Evolutionary conservation across 2,888 invertebrate genomes (phyloP).

Genomic region (Disparrhopalites patrizii): DNA sequence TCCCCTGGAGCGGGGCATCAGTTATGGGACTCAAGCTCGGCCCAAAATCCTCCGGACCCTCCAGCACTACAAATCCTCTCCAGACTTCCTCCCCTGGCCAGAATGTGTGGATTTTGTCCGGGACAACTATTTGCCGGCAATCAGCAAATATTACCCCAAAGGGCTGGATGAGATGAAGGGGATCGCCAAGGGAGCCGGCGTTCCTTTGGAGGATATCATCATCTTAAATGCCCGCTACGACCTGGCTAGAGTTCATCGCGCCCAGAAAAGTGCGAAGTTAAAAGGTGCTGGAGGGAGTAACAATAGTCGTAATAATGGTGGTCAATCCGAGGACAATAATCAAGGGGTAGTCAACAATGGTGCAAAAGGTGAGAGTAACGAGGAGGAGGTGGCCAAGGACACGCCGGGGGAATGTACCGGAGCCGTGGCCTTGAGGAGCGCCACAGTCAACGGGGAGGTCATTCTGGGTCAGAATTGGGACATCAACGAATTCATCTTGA

Average conservation of each 20-base stretch:
- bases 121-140: constrained; percentile 30
- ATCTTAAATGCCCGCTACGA: constrained; percentile 39
- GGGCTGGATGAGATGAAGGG: constrained; percentile 40
- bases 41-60: constrained; percentile 31
- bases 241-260: constrained; percentile 27
- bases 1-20: constrained; percentile 32
- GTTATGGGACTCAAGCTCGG: constrained; percentile 36
- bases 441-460: constrained; percentile 31
- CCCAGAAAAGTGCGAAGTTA: neutral
- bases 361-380: neutral
- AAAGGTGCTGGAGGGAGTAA: neutral
- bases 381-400: neutral
- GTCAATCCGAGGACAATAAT: neutral
- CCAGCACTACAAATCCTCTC: constrained; percentile 28
- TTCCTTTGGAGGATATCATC: constrained; percentile 32
- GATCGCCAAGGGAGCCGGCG: constrained; percentile 33
- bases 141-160: constrained; percentile 28
- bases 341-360: neutral
- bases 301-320: neutral
- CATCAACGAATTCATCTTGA: constrained; percentile 27
- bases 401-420: constrained; percentile 34
- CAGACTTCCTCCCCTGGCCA: constrained; percentile 31
- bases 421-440: constrained; percentile 33
- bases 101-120: constrained; percentile 31
- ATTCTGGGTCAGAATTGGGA: constrained; percentile 42